Conservation (phyloP, 1,140 invertebrate genomes). For the Antheraea mylitta region DNA sequence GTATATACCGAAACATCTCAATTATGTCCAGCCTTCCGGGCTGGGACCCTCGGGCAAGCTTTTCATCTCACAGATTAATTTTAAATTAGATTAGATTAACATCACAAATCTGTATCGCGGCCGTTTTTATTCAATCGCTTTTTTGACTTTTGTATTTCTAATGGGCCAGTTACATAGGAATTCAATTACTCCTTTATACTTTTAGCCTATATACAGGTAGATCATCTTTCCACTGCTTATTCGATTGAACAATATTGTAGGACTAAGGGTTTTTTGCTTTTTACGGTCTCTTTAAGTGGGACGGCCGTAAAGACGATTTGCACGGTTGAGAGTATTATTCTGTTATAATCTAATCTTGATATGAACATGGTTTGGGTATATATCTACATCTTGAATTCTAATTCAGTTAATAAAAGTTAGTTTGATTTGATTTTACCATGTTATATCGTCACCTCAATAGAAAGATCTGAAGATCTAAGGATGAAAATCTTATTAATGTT, state of each 20-base stretch:
- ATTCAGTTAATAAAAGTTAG: no score
- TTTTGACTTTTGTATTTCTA: conserved; percentile 20
- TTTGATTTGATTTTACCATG: no score
- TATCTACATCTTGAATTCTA: no score
- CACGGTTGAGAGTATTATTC: no score
- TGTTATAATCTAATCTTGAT: no score
- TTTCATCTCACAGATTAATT: conserved; percentile 61
- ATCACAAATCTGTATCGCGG: conserved; percentile 40
- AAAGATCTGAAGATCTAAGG: no score
- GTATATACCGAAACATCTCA: conserved; percentile 44
- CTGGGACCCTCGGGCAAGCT: conserved; percentile 34
- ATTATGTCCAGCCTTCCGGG: conserved; percentile 31
- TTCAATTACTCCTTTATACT: not conserved
- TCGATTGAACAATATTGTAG: not conserved
- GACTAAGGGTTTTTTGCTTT: no score
- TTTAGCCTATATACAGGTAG: not conserved
- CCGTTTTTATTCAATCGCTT: conserved; percentile 38
- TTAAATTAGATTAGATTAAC: conserved; percentile 60
- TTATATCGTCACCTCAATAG: no score
- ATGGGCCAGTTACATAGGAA: not conserved
- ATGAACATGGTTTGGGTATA: no score
- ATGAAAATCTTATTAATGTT: no score
- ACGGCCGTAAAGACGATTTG: no score
- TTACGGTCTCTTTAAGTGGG: no score
- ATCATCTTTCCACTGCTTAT: not conserved